phyloP scores from a whole-genome alignment of 1,140 invertebrate species.

The Megathymus violae region DNA sequence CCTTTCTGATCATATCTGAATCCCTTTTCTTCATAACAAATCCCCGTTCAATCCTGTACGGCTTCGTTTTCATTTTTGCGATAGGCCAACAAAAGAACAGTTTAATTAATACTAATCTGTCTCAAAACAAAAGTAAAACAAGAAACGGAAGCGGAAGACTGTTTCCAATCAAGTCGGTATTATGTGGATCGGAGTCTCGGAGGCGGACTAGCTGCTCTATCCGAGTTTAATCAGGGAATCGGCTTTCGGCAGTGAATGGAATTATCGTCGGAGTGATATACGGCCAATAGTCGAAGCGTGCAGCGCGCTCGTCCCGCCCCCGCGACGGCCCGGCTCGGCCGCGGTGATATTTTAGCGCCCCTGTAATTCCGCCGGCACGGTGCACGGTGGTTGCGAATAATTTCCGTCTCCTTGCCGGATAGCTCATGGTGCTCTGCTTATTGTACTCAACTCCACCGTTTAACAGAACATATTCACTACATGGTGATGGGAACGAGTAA shows the following conservation, averaged over 20 bases:
- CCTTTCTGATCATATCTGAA: background rate
- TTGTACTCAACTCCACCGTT: too few species aligned
- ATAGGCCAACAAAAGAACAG: constrained; percentile 7
- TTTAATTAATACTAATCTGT: constrained; percentile 25
- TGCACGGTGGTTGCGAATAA: constrained; percentile 5
- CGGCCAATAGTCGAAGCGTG: constrained; percentile 25
- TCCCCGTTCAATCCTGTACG: background rate
- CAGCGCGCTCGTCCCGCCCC: constrained; percentile 22
- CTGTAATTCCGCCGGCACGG: constrained; percentile 21
- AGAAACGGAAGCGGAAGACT: constrained; percentile 17
- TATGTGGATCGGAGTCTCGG: constrained; percentile 17
- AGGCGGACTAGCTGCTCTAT: constrained; percentile 24
- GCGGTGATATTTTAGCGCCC: constrained; percentile 27
- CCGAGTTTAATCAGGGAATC: constrained; percentile 29
- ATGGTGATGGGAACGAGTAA: too few species aligned
- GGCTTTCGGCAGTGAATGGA: constrained; percentile 33
- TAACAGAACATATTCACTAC: too few species aligned
- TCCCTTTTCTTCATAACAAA: background rate
- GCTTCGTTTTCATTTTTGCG: background rate
- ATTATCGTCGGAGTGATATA: constrained; percentile 32
- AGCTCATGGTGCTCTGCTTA: too few species aligned
- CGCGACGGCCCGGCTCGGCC: constrained; percentile 13
- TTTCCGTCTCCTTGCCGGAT: too few species aligned
- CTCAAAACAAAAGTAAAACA: constrained; percentile 29
- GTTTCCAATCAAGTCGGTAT: constrained; percentile 30